These are phyloP conservation scores for Deroptyus accipitrinus DNA, from an alignment of 2,113 vertebrate genomes.

Conservation along the genomic window DNA sequence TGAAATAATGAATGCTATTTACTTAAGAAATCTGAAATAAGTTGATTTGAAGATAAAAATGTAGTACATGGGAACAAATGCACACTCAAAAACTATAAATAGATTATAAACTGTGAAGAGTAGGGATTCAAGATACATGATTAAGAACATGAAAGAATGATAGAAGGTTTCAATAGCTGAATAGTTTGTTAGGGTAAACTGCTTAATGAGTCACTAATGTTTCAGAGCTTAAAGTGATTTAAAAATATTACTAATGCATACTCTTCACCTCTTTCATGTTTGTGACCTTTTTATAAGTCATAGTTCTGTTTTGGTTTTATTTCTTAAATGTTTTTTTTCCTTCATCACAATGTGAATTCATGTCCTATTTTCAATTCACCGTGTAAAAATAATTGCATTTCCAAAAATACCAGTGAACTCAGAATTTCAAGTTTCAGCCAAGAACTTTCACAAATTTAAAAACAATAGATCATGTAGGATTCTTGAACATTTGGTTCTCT, in stretches of 20 bases:
- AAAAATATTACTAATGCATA: not conserved
- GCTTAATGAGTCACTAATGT: not conserved
- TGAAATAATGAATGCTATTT: not conserved
- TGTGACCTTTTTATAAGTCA: not conserved
- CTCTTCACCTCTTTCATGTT: not conserved
- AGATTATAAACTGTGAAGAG: not conserved
- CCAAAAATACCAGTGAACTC: not conserved
- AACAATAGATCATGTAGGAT: not conserved
- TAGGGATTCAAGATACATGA: not conserved
- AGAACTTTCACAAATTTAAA: not conserved
- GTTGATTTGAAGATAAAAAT: not conserved
- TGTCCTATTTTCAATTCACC: not conserved
- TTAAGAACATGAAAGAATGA: not conserved
- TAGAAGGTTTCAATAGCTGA: not conserved
- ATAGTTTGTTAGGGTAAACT: not conserved
- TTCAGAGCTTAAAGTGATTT: not conserved
- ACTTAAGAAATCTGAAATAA: not conserved
- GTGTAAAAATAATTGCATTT: not conserved
- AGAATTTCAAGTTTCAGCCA: not conserved
- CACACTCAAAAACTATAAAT: not conserved
- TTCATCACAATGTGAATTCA: not conserved
- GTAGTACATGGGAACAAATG: not conserved
- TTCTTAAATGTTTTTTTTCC: not conserved
- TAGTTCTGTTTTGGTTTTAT: not conserved
- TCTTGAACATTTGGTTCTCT: not conserved